Conservation (phyloP, 2,113 vertebrate species). For the Mirza zaza region DNA sequence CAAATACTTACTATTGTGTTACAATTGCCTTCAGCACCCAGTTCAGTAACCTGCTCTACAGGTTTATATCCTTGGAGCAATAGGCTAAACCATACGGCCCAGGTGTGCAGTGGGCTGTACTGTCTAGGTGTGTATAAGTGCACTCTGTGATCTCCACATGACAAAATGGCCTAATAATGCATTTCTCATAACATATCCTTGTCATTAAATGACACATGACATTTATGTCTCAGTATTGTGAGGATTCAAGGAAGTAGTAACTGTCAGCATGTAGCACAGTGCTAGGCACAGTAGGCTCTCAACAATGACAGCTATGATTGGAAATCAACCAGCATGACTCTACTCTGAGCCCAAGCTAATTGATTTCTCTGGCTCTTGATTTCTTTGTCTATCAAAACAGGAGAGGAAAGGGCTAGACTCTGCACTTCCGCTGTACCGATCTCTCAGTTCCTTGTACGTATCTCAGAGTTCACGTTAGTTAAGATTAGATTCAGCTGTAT, state of each 20-base stretch:
- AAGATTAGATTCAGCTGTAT: neutral
- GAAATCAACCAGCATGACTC: neutral
- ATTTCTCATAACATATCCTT: neutral
- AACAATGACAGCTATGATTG: too few relatives aligned
- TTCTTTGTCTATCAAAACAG: neutral
- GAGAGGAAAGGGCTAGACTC: neutral
- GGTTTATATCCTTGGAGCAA: neutral
- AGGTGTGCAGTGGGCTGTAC: neutral
- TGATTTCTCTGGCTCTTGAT: neutral
- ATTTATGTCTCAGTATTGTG: neutral
- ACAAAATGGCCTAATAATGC: neutral
- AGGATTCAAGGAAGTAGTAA: too few relatives aligned
- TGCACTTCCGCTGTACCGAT: neutral
- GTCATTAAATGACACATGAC: neutral
- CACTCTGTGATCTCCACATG: neutral
- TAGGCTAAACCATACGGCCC: neutral
- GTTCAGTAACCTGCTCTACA: neutral
- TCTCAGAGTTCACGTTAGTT: too few relatives aligned
- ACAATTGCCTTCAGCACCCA: neutral
- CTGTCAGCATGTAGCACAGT: fast-evolving
- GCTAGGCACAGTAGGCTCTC: fast-evolving
- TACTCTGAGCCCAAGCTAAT: neutral
- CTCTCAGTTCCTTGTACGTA: neutral
- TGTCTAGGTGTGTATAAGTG: neutral
- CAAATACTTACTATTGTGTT: neutral